Conservation (phyloP, 2,797 vertebrate genomes). For the Melanotaenia maccullochi region DNA sequence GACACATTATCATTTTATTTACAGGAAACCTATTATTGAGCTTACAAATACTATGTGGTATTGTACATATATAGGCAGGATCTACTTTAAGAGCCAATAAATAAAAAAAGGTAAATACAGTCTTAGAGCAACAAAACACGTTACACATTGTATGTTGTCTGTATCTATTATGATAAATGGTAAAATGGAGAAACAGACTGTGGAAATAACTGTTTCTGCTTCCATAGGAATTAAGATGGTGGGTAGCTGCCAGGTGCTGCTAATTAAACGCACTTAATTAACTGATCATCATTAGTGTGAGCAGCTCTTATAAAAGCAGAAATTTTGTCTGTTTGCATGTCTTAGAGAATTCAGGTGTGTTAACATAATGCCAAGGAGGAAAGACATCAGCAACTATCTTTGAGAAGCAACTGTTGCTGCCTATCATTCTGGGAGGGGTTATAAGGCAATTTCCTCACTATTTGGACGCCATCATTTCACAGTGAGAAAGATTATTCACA, state of each 20-base stretch:
- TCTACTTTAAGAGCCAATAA: background rate
- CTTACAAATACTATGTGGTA: background rate
- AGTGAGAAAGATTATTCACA: no score
- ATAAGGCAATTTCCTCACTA: no score
- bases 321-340: no score
- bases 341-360: no score
- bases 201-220: background rate
- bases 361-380: background rate
- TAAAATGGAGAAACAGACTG: background rate
- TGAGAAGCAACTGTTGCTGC: no score
- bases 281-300: no score
- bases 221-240: background rate
- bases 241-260: no score
- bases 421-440: no score
- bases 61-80: background rate
- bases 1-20: background rate
- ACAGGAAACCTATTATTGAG: background rate
- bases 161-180: background rate
- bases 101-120: background rate
- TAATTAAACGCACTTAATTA: no score
- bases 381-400: background rate
- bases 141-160: background rate
- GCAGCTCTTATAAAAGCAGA: no score
- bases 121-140: background rate
- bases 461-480: no score